Base-by-base conservation (phyloP, 2,113 vertebrate species). In the Alethe diademata region DNA sequence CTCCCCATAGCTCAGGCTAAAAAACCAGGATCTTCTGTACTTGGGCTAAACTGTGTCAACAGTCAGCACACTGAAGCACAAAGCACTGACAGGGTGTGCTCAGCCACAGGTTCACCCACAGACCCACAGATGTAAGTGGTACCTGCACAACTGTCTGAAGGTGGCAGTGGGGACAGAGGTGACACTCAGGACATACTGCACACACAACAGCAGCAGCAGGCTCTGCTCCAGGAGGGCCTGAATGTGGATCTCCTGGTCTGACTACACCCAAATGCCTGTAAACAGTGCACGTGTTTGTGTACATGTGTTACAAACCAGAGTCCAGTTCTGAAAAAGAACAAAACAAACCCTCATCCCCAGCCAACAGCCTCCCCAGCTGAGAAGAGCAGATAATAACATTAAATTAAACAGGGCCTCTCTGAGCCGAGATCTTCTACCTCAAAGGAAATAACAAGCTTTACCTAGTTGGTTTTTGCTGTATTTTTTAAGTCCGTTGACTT, bases 401-500 rank as follows among this genome's bases (percentile, higher is more conserved):
- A 38, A 92, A 79, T 38, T 47, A 66, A 96, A 88, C 83, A 93
- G 33, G 50, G 31, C 71, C 42, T 11, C 75, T 36, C 88, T 93
- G 82, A 62, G 75, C 12, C 3, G 8, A 66, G 36, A 43, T 14
- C 47, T 75, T 35, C 67, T 73, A 67, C 62, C 84, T 69, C 90
- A 87, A 67, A 87, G 74, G 85, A 96, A 96, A 62, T 35, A 88
- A 81, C 57, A 87, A 93, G 48, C 48, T 54, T 81, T 47, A 66
- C 69, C 80, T 7, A 18, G 26, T 1, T 57, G 42, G 0, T 3
- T 45, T 87, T 54, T 58, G 62, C 20, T 72, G 38, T 33, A 1
- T 22, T 65, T 69, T 61, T 54, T 69, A 83, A 74, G 62, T 56
- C 31, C 20, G 36, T 31, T 70, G 56, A 61, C 31, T 73, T 57